phyloP scores from a whole-genome alignment of 2,888 invertebrate genomes.

The Cheilosia vernalis region DNA sequence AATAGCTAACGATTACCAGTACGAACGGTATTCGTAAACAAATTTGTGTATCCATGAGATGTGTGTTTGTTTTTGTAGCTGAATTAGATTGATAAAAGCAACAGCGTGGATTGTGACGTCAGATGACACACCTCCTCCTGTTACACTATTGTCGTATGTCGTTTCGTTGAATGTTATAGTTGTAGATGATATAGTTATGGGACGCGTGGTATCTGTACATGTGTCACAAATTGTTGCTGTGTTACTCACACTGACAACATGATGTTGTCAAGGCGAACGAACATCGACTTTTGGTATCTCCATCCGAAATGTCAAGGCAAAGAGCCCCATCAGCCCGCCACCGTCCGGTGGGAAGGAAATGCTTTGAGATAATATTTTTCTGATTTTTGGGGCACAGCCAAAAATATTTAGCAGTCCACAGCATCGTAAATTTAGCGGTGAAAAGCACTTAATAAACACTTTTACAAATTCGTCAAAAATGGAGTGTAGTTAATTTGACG shows the following conservation, averaged over 20 bases:
- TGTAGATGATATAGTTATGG: too few species aligned
- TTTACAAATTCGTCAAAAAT: constrained; percentile 26
- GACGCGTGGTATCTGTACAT: neutral
- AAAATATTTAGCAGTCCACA: neutral
- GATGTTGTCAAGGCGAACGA: constrained; percentile 15
- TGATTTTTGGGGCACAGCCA: constrained; percentile 43
- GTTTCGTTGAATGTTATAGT: neutral
- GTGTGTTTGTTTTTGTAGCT: neutral
- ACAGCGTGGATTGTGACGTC: constrained; percentile 30
- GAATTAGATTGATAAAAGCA: constrained; percentile 34
- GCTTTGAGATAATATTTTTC: constrained; percentile 17
- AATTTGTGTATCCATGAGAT: constrained; percentile 17
- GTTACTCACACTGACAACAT: constrained; percentile 21
- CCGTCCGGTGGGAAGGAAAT: neutral
- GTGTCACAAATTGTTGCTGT: constrained; percentile 4
- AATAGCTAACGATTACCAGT: neutral
- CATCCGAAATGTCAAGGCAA: constrained; percentile 39
- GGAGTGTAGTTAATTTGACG: neutral
- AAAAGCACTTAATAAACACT: constrained; percentile 16
- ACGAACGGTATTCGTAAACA: constrained; percentile 12
- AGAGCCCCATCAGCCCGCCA: neutral
- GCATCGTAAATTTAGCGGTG: constrained; percentile 18
- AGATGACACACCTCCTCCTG: constrained; percentile 45
- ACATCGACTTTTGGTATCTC: constrained; percentile 4
- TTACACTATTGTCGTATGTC: constrained; percentile 22